Base-by-base conservation (phyloP, 2,797 vertebrate species). In the Catamblyrhynchus diadema region DNA sequence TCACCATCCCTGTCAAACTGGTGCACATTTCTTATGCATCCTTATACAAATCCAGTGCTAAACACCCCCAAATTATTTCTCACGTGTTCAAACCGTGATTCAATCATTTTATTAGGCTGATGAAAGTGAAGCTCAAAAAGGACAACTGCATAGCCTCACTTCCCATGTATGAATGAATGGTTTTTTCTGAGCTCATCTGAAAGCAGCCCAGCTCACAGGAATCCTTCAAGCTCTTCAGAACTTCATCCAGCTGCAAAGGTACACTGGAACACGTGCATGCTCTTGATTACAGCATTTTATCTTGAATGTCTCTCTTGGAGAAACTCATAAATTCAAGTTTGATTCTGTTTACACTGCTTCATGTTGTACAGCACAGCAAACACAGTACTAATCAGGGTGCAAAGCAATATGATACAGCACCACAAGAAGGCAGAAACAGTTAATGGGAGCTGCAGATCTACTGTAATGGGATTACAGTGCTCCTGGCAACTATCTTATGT, bases 121-220 rank as follows among this genome's bases (percentile, higher is more conserved):
- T 90, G 47, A 79, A 84, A 86, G 44, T 18, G 21, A 84, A 85
- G 84, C 53, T 92, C 47, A 44, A 37, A 92, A 60, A 65, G 59
- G 33, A 60, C 0, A 2, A 47, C 19, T 27, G 21, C 25, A 47
- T 4, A 70, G 64, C 48, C n/a, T 90, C 50, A 51, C 62, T 82
- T 70, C 51, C 59, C 41, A 39, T 1, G 6, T 14, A 33, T 14
- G 8, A 71, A 39, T n/a, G 35, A 71, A 35, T 32, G 35, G 14
- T 44, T 35, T 45, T 57, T 30, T 77, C 42, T 15, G 0, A 1
- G 45, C 35, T 74, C 32, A 22, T 48, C 2, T 86, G 45, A 73
- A 67, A 67, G 30, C 9, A 78, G 56, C 22, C 21, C 57, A 57
- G 24, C 33, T 19, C 22, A 35, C 3, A 24, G 35, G 65, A 86